Evolutionary conservation across 2,797 vertebrate species (phyloP), one percentile per base, ranked within the genome.

Genomic region (Momotus momota): DNA sequence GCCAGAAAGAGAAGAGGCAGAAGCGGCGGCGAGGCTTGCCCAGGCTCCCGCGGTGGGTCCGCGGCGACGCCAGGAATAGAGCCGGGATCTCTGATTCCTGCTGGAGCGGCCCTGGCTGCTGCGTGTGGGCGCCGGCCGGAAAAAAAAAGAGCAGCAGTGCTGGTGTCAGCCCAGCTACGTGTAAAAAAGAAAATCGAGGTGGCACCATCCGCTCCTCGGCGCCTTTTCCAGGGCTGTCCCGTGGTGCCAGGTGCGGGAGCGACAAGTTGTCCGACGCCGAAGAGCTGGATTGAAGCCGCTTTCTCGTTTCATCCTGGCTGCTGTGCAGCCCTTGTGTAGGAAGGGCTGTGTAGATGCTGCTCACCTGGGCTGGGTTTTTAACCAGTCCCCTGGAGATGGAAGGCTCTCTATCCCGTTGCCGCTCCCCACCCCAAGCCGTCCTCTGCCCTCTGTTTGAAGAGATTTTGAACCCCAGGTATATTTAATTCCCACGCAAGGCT

Each of bases 61-160:
- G 35, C 35, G 3, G 86, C 9, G 7, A 10, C 57, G 93, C 93
- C 96, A 57, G 93, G 96, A 91, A 78, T 83, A 90, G 91, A 74
- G 9, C 10, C 2, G 0, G 23, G 10, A 23, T 64, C 93, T 78
- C 72, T 31, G 35, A 3, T 62, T 64, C 10, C 78, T 75, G 81
- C 69, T 71, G 5, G 2, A n/a, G 61, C 8, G 4, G 55, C 86
- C 75, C 69, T 21, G 58, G 26, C 84, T 91, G 91, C 31, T 35
- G 71, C 1, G 2, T 14, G 91, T 62, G 80, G 88, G 80, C 6
- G 0, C 41, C 0, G 67, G 87, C 89, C 82, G 46, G 35, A 35
- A 35, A 35, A 35, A 12, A 17, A 49, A 14, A 38, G 55, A 77
- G 81, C 86, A 43, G 89, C 91, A 16, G 74, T 2, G 18, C 61